Percentiles rank a stretch among this genome's conserved stretches.
Conservation (phyloP, 2,888 invertebrate species). For the Chalcis sispes region DNA sequence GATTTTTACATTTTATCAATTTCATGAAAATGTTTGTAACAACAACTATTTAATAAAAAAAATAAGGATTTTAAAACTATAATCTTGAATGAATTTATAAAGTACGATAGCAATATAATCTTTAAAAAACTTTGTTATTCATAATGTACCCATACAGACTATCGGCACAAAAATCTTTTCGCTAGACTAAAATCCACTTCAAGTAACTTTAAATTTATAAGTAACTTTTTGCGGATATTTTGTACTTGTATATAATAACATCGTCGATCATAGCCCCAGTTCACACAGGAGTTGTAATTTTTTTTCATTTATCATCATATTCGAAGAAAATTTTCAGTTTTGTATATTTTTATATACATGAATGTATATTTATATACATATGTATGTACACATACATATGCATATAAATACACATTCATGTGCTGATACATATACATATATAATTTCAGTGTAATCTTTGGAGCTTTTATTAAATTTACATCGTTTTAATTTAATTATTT, state of each 20-base stretch:
- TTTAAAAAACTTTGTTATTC: constrained; percentile 46
- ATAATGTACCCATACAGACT: constrained; percentile 32
- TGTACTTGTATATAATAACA: constrained; percentile 63
- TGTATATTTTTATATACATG: constrained; percentile 47
- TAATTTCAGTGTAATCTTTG: constrained; percentile 62
- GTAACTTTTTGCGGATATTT: constrained; percentile 56
- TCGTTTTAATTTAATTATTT: constrained; percentile 64
- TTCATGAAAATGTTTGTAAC: constrained; percentile 14
- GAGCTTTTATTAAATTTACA: constrained; percentile 70
- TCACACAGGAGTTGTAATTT: constrained; percentile 59
- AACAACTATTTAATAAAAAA: constrained; percentile 9
- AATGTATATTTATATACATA: constrained; percentile 45
- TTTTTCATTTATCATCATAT: constrained; percentile 64
- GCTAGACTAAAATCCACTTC: constrained; percentile 45
- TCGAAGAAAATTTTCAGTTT: constrained; percentile 55
- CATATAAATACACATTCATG: constrained; percentile 36
- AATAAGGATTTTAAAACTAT: constrained; percentile 3
- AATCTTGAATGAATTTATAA: constrained; percentile 42
- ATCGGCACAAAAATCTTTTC: constrained; percentile 50
- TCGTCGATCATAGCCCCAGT: constrained; percentile 60
- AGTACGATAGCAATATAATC: too few species aligned
- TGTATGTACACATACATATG: constrained; percentile 28
- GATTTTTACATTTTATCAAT: constrained; percentile 36
- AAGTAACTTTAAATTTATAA: constrained; percentile 49
- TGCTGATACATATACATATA: constrained; percentile 43